phyloP scores from a whole-genome alignment of 2,888 invertebrate genomes.

The Campoplex nolae region DNA sequence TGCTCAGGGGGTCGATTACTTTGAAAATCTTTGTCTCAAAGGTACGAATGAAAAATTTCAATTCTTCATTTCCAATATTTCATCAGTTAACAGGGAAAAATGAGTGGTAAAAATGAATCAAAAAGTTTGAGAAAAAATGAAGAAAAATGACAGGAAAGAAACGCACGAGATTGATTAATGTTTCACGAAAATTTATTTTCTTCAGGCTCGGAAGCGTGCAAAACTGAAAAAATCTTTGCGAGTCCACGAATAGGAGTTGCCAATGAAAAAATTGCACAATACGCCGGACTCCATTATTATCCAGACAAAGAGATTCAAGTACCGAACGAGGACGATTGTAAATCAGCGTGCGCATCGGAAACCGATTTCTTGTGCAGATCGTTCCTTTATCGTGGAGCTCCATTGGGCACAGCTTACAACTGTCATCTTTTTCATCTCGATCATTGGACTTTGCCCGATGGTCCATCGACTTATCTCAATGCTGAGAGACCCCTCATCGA shows the following conservation, averaged over 20 bases:
- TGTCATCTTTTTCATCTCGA: slow-evolving; percentile 97
- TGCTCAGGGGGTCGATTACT: slow-evolving; percentile 93
- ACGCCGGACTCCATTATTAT: slow-evolving; percentile 96
- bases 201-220: slow-evolving; percentile 92
- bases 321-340: slow-evolving; percentile 95
- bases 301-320: slow-evolving; percentile 97
- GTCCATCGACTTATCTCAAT: slow-evolving; percentile 95
- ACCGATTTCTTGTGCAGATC: slow-evolving; percentile 96
- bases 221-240: slow-evolving; percentile 92
- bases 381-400: slow-evolving; percentile 90
- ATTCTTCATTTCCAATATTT: neutral
- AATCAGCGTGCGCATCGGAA: slow-evolving; percentile 96
- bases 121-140: neutral
- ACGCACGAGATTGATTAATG: neutral
- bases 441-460: slow-evolving; percentile 96
- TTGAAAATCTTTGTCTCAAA: slow-evolving; percentile 95
- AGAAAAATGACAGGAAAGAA: neutral
- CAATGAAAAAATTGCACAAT: slow-evolving; percentile 96
- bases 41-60: slow-evolving; percentile 36
- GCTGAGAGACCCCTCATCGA: slow-evolving; percentile 96
- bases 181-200: neutral
- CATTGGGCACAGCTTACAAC: slow-evolving; percentile 92
- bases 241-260: slow-evolving; percentile 95
- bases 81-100: neutral
- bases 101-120: neutral